Evolutionary conservation across 2,888 invertebrate genomes (phyloP), one percentile per base, ranked within the genome.

Genomic region (Acanthopleura granulata): DNA sequence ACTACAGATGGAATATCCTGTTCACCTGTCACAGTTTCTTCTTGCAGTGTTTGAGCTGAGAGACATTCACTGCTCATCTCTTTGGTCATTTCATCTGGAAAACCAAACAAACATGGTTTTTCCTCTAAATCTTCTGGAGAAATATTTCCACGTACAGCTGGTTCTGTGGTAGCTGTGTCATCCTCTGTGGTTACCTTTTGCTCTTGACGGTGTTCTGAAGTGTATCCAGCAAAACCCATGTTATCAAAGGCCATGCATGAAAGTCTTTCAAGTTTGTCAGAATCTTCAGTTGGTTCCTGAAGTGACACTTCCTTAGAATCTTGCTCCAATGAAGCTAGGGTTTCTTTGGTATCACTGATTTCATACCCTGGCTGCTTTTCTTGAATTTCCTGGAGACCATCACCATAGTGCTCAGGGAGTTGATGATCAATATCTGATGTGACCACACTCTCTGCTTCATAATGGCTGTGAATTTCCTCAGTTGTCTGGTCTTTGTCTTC

Each of bases 1-100:
- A 78, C 92, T 91, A 57, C 49, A 16, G 49, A 40, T 70, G 51
- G 90, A n/a, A 92, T 91, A 86, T 92, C 92, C 3, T 87, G 89
- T 86, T 93, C 92, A 83, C 92, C 92, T 75, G 91, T 91, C 0
- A 93, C 89, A 72, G 93, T 85, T 79, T 92, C 91, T 78, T 91
- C 90, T 1, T 93, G 73, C n/a, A 62, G 49, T 71, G 40, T 49
- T 49, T 71, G 71, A 6, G 40, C 40, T 16, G 71, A 71, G 29
- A 71, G 15, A 71, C 71, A 71, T 40, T 40, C 71, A 71, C 61
- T 57, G 9, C 49, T 62, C 27, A 76, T 72, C 16, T 77, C 74
- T 69, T 49, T 62, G 4, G 50, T 72, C n/a, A 66, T 73, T 72
- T 77, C 83, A 76, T 83, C 83, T 57, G 83, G 83, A 74, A 85